Evolutionary conservation across 1,140 invertebrate genomes (phyloP).

Genomic region (Macrobrachium nipponense): DNA sequence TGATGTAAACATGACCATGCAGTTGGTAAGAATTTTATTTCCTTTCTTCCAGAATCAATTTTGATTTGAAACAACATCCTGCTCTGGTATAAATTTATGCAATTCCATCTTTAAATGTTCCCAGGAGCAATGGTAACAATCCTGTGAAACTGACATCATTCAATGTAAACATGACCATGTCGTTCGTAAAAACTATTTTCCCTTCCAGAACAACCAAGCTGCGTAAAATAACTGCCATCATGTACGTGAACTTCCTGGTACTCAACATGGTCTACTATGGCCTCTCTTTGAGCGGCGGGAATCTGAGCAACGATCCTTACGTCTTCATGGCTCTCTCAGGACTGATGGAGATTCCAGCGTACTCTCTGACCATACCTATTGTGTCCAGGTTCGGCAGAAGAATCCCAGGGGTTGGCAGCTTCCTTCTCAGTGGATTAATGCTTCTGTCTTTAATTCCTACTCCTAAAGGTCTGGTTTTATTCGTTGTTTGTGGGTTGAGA

Average conservation of each 20-base stretch:
- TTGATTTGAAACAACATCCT: too few relatives aligned
- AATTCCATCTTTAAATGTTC: neutral
- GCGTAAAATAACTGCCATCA: constrained; percentile 3
- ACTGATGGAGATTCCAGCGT: constrained; percentile 35
- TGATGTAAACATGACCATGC: too few relatives aligned
- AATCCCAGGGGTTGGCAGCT: neutral
- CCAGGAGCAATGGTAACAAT: neutral
- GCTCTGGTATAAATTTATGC: too few relatives aligned
- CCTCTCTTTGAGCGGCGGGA: constrained; percentile 30
- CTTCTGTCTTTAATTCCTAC: neutral
- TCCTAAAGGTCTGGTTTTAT: neutral
- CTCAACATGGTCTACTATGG: constrained; percentile 32
- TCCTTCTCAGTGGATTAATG: neutral
- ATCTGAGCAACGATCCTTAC: constrained; percentile 27
- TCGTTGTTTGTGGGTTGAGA: too few relatives aligned
- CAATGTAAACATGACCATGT: neutral
- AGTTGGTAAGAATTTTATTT: too few relatives aligned
- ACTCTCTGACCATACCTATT: constrained; percentile 7
- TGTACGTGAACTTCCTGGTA: constrained; percentile 10
- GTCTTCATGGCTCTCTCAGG: constrained; percentile 31
- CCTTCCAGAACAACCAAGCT: constrained; percentile 18
- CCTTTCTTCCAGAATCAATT: too few relatives aligned
- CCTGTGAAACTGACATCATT: neutral
- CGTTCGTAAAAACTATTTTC: neutral
- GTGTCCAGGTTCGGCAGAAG: constrained; percentile 20